Base-by-base conservation (phyloP, 2,113 vertebrate species). In the Paracanthobrama guichenoti region DNA sequence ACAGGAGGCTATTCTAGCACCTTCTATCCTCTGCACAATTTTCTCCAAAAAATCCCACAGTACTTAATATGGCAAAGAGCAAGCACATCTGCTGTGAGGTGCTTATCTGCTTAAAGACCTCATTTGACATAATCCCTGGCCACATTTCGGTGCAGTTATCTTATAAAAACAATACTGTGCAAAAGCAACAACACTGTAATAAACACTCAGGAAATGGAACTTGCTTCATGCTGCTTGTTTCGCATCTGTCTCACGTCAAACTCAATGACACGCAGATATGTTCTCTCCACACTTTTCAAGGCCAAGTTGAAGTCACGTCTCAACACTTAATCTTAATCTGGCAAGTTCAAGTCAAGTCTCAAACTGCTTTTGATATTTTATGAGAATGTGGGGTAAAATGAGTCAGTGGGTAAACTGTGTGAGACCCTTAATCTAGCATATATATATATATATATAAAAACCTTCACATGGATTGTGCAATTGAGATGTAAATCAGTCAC, bases 1-100 rank as follows among this genome's bases (percentile, higher is more conserved):
- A 8, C 83, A 85, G 16, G 75, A 79, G 50, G 31, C 12, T 12
- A 39, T 86, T 62, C 66, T 16, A 42, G 59, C 55, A 80, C 18
- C 42, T 35, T 55, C 48, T 14, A 73, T 60, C 31, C 69, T 44
- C 11, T 14, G 57, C 44, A 26, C 35, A 57, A 84, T 74, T 86
- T 46, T 55, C 67, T 74, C 18, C 62, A 24, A 28, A 83, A 60
- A n/a, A 60, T 72, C 62, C 42, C 76, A 79, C 59, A 20, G 39
- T 79, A 11, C 39, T 48, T 64, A 24, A 79, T 20, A 46, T 0
- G 2, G 35, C 10, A 69, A 26, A 84, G 60, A 67, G 31, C 66
- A 74, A 39, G 20, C 62, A 60, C 2, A 60, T 31, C n/a, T 69
- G 74, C 22, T 77, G 31, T 69, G 16, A 55, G 31, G 22, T 60